These are phyloP conservation scores for Salmo trutta DNA, from an alignment of 2,797 vertebrate species.

Conservation along the genomic window DNA sequence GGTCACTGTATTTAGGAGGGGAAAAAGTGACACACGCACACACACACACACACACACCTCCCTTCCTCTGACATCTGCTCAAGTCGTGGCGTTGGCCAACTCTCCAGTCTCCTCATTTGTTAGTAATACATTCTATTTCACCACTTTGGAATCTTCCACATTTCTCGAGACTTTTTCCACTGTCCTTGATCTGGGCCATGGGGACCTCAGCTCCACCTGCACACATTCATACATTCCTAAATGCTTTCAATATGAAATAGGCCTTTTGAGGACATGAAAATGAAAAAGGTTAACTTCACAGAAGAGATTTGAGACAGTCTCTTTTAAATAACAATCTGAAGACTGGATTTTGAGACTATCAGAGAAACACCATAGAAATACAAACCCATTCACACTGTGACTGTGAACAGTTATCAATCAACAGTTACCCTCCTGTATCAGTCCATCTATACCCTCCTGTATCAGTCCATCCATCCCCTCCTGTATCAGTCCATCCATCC, in stretches of 20 bases:
- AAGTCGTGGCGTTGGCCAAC: constrained; percentile 34
- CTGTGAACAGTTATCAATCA: background rate
- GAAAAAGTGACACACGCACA: constrained; percentile 46
- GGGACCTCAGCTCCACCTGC: background rate
- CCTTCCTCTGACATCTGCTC: constrained; percentile 49
- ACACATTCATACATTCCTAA: background rate
- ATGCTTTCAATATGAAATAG: background rate
- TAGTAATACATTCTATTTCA: constrained; percentile 54
- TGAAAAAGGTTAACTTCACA: background rate
- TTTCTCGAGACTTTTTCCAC: constrained; percentile 23
- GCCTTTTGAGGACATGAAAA: no score
- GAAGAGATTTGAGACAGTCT: background rate
- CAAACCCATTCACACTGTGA: background rate
- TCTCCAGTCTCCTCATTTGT: constrained; percentile 52
- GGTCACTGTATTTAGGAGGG: constrained; percentile 44
- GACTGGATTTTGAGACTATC: background rate
- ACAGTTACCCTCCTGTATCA: no score
- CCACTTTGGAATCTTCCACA: constrained; percentile 37
- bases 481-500: no score
- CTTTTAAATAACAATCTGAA: background rate
- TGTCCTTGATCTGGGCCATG: background rate
- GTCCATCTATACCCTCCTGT: no score
- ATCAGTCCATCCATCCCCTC: no score
- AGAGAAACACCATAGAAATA: background rate
- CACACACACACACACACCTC: constrained; percentile 27